These are phyloP conservation scores for Apantesis nais DNA, from an alignment of 2,888 invertebrate species.

Conservation along the genomic window DNA sequence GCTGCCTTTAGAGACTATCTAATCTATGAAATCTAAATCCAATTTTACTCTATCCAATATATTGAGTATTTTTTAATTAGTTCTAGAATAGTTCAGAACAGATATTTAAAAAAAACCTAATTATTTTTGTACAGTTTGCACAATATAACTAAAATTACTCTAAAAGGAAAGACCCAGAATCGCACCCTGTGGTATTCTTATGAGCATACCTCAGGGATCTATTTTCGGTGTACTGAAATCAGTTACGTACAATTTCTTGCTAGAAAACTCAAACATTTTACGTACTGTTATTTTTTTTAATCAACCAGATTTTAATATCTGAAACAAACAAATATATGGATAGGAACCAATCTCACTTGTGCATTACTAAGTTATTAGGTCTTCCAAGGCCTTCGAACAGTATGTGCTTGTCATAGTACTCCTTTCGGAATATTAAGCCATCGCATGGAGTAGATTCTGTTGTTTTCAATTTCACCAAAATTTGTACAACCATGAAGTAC, in stretches of 20 bases:
- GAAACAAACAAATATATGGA: not conserved
- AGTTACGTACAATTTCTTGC: too few species aligned
- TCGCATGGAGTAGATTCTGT: not conserved
- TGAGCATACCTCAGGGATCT: not conserved
- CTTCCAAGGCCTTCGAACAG: conserved; percentile 12
- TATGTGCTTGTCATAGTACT: conserved; percentile 7
- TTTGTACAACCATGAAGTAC: not conserved
- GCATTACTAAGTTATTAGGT: conserved; percentile 20
- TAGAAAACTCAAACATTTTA: too few species aligned
- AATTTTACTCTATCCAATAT: not conserved
- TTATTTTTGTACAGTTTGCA: too few species aligned
- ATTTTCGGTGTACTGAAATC: not conserved
- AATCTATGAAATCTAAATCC: too few species aligned
- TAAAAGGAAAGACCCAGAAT: not conserved
- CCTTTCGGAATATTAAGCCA: not conserved
- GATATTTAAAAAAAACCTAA: too few species aligned
- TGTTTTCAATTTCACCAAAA: not conserved
- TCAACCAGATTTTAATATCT: not conserved
- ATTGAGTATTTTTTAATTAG: not conserved
- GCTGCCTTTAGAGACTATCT: too few species aligned
- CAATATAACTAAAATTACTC: not conserved
- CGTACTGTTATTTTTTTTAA: not conserved
- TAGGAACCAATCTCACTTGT: not conserved
- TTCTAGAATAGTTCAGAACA: too few species aligned
- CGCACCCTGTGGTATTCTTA: not conserved